A percentile compares a stretch with the other conserved stretches of the same genome.
These are phyloP conservation scores for Pachycephus smyrnensis DNA, from an alignment of 2,888 invertebrate genomes.

Conservation along the genomic window DNA sequence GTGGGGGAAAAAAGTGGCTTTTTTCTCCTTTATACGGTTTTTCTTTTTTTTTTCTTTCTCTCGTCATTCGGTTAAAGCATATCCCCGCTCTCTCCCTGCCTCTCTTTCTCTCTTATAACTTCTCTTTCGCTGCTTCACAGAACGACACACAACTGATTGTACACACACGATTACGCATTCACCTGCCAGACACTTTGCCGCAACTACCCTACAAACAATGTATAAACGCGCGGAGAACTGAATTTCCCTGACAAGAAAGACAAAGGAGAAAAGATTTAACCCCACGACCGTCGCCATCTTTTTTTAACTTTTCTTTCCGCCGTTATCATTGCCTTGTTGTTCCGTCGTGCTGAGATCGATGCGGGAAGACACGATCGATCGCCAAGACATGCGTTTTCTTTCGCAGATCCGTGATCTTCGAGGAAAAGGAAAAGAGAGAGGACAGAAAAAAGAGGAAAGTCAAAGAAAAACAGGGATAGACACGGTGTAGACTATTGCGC, in stretches of 20 bases:
- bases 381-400: constrained; percentile 5
- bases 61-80: background rate
- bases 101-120: background rate
- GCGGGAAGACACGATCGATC: background rate
- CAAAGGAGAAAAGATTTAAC: background rate
- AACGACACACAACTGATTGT: background rate
- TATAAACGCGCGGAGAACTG: background rate
- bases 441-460: background rate
- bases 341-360: background rate
- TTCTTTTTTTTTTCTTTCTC: background rate
- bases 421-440: background rate
- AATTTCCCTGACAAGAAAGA: background rate
- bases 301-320: background rate
- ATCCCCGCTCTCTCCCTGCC: background rate
- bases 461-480: constrained; percentile 2
- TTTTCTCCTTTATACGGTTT: background rate
- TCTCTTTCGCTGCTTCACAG: background rate
- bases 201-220: background rate
- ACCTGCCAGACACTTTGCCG: background rate
- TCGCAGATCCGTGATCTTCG: background rate
- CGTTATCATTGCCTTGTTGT: background rate
- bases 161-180: background rate
- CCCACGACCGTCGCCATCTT: background rate
- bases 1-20: background rate
- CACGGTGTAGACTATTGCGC: constrained; percentile 7